phyloP scores from a whole-genome alignment of 2,797 vertebrate genomes.

The Typhlichthys eigenmanni region DNA sequence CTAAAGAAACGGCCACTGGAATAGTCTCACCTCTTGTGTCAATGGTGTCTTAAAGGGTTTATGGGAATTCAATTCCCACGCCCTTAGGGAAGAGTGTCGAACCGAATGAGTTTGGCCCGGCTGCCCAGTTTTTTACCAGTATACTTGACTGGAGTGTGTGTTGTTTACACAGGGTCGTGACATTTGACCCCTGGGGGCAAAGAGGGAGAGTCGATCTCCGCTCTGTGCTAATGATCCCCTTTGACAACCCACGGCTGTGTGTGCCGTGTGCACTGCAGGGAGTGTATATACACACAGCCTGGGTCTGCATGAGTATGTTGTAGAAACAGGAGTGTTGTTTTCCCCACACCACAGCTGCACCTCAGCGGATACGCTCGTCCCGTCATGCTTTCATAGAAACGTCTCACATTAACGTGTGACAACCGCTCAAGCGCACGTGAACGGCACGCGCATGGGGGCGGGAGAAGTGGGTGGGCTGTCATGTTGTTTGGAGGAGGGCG shows the following conservation, averaged over 20 bases:
- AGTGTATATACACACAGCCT: neutral
- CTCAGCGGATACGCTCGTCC: too few relatives aligned
- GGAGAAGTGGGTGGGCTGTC: too few relatives aligned
- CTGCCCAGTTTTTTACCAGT: constrained; percentile 63
- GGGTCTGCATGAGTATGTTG: neutral
- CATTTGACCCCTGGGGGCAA: constrained; percentile 78
- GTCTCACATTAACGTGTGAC: too few relatives aligned
- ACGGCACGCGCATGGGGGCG: too few relatives aligned
- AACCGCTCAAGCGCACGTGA: too few relatives aligned
- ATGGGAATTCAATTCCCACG: neutral
- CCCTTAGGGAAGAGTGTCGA: constrained; percentile 67
- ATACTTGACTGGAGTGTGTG: constrained; percentile 80
- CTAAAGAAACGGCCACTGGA: too few relatives aligned
- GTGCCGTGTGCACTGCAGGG: constrained; percentile 15
- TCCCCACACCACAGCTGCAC: too few relatives aligned
- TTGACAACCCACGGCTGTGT: constrained; percentile 78
- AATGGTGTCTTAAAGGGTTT: too few relatives aligned
- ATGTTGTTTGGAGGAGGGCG: too few relatives aligned
- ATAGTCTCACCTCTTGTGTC: too few relatives aligned
- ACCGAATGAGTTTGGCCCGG: constrained; percentile 63
- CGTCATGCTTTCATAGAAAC: too few relatives aligned
- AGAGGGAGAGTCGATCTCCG: constrained; percentile 70
- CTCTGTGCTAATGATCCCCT: constrained; percentile 88
- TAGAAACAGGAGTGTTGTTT: too few relatives aligned
- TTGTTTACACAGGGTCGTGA: constrained; percentile 84